phyloP scores from a whole-genome alignment of 2,888 invertebrate species.

The Stenolophus ochropezus region DNA sequence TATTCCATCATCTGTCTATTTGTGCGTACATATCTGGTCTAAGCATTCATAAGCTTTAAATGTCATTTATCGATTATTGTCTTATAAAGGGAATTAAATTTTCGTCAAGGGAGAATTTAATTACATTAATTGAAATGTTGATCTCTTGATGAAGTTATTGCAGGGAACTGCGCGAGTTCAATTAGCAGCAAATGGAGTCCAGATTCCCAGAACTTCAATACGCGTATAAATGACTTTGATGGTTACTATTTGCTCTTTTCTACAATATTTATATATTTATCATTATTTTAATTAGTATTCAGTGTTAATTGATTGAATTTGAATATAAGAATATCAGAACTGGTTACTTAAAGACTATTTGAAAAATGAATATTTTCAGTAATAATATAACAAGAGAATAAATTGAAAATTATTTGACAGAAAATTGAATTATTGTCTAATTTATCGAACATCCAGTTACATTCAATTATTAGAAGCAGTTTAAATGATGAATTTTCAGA shows the following conservation, averaged over 20 bases:
- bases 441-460: too few species aligned
- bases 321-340: too few species aligned
- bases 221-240: not conserved
- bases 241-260: too few species aligned
- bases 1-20: not conserved
- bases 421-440: too few species aligned
- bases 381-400: too few species aligned
- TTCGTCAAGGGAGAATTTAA: slow-evolving; percentile 19
- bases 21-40: not conserved
- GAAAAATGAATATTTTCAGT: too few species aligned
- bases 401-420: too few species aligned
- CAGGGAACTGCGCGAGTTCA: not conserved
- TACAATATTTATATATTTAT: not conserved
- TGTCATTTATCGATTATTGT: slow-evolving; percentile 13
- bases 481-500: too few species aligned
- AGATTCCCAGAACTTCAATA: not conserved
- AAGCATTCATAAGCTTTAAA: not conserved
- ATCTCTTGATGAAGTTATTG: slow-evolving; percentile 35
- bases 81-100: slow-evolving; percentile 27
- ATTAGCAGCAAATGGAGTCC: not conserved
- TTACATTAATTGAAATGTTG: slow-evolving; percentile 37
- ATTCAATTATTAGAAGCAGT: too few species aligned
- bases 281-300: not conserved
- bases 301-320: too few species aligned
- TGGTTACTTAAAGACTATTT: too few species aligned